These are phyloP conservation scores for Bettongia penicillata DNA, from an alignment of 2,113 vertebrate species.

Conservation along the genomic window DNA sequence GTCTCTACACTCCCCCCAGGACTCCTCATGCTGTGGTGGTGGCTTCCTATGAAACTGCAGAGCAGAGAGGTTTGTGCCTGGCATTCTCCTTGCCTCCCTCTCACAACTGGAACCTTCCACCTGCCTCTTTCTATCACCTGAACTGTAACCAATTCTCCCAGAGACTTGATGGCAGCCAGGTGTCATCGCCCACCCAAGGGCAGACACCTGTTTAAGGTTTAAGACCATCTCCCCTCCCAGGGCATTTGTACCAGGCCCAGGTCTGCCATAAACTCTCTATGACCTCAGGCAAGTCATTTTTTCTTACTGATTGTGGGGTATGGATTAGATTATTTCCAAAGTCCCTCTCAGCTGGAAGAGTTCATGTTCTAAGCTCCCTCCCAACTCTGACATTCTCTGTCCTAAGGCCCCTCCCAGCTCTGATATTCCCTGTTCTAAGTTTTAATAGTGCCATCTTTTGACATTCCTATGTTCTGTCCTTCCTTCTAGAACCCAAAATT, in stretches of 20 bases:
- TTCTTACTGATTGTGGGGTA: not conserved
- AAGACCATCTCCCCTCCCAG: not conserved
- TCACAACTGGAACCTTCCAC: not conserved
- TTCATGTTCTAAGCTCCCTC: not conserved
- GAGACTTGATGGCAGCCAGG: not conserved
- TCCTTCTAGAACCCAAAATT: not conserved
- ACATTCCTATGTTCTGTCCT: not conserved
- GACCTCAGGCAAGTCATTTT: not conserved
- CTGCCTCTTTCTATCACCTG: not conserved
- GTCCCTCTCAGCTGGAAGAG: not conserved
- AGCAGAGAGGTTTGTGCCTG: not conserved
- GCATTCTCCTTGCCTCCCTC: not conserved
- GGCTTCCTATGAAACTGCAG: not conserved
- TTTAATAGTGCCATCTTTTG: too few relatives aligned
- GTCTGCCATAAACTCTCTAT: not conserved
- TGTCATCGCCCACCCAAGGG: not conserved
- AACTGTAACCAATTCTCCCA: not conserved
- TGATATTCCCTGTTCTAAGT: not conserved
- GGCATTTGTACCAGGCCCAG: not conserved
- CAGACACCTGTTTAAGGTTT: not conserved
- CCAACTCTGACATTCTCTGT: not conserved
- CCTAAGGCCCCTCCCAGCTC: not conserved
- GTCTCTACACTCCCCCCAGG: not conserved
- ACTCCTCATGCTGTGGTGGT: not conserved
- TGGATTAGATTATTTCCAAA: not conserved